Conservation (phyloP, 1,140 invertebrate genomes). For the Temnothorax longispinosus region DNA sequence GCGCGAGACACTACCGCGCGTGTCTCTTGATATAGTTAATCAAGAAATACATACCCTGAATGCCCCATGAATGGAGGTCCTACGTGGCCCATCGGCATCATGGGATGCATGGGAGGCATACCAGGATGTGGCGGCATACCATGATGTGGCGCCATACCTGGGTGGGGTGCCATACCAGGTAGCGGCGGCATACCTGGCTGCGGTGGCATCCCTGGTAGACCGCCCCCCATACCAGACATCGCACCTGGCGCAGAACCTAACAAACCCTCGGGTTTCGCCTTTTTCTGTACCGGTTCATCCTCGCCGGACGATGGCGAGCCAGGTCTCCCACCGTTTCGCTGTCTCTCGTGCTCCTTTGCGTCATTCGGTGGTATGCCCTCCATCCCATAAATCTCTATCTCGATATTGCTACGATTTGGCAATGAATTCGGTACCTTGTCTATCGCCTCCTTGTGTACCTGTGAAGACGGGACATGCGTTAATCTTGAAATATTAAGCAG, state of each 20-base stretch:
- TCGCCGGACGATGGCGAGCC: constrained; percentile 89
- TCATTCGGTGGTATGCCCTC: constrained; percentile 99
- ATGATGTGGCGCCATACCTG: constrained; percentile 75
- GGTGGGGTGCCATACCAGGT: constrained; percentile 83
- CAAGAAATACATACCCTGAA: constrained; percentile 86
- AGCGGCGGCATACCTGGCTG: constrained; percentile 87
- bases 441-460: constrained; percentile 99
- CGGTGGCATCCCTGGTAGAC: constrained; percentile 84
- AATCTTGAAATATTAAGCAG: constrained; percentile 10
- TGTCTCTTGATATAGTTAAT: neutral
- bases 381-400: constrained; percentile 99
- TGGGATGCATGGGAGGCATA: constrained; percentile 87
- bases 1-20: no score
- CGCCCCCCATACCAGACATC: constrained; percentile 84
- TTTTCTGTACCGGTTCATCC: constrained; percentile 92
- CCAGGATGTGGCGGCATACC: constrained; percentile 86
- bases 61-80: constrained; percentile 90
- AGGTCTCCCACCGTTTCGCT: constrained; percentile 89
- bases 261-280: constrained; percentile 88
- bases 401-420: constrained; percentile 98
- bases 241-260: constrained; percentile 86
- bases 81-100: constrained; percentile 91
- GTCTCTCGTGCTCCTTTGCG: constrained; percentile 96
- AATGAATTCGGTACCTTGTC: constrained; percentile 99
- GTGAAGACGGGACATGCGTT: constrained; percentile 60